These are phyloP conservation scores for Platyscelio sp. DNA, from an alignment of 2,888 invertebrate species.

Conservation along the genomic window DNA sequence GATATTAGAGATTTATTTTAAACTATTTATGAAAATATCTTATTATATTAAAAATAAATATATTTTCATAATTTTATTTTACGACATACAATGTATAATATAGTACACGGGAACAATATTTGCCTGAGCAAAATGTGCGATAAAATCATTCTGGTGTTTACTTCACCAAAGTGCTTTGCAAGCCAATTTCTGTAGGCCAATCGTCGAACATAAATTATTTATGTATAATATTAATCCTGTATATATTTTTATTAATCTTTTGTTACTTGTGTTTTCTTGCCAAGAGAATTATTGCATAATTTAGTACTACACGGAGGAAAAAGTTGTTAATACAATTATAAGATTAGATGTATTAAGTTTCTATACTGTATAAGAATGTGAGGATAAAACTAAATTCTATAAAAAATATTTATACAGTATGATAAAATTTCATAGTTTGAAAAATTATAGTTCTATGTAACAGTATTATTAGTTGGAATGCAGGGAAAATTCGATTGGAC, in stretches of 20 bases:
- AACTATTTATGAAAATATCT: conserved; percentile 23
- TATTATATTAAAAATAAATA: conserved; percentile 14
- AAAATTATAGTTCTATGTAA: no score
- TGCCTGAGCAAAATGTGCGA: no score
- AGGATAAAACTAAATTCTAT: no score
- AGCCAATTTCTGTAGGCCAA: conserved; percentile 31
- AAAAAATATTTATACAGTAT: no score
- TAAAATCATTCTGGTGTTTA: conserved; percentile 50
- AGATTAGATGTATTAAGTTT: no score
- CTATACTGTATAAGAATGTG: no score
- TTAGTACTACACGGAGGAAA: no score
- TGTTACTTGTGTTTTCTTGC: conserved; percentile 63
- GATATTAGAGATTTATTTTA: no score
- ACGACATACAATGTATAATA: conserved; percentile 20
- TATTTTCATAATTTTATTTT: conserved; percentile 17
- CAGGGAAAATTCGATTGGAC: no score
- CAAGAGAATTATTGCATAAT: conserved; percentile 63
- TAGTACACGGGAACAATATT: not conserved
- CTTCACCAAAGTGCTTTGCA: conserved; percentile 59
- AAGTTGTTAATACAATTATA: no score
- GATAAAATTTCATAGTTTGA: no score
- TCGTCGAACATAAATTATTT: conserved; percentile 46
- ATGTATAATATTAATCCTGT: conserved; percentile 36
- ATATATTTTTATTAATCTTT: conserved; percentile 47
- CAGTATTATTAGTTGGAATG: no score